phyloP scores from a whole-genome alignment of 2,113 vertebrate genomes.

The Beaufortia kweichowensis region DNA sequence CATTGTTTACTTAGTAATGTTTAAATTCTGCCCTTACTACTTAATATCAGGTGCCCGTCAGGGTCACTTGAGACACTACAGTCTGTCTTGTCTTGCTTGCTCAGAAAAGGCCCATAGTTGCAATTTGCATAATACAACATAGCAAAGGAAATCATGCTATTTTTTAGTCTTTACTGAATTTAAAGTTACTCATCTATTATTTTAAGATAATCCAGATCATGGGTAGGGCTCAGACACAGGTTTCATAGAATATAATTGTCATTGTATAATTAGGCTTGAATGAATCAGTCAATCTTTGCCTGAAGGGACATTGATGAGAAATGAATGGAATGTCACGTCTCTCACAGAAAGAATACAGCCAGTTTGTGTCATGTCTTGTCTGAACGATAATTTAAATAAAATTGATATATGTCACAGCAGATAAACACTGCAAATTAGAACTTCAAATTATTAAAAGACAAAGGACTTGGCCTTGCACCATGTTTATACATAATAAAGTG shows the following conservation, averaged over 20 bases:
- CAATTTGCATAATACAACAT: not conserved
- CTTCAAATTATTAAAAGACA: conserved; percentile 11
- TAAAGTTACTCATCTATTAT: conserved; percentile 8
- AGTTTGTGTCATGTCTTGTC: not conserved
- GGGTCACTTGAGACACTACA: conserved; percentile 43
- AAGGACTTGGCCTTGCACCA: conserved; percentile 3
- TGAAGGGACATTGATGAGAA: conserved; percentile 16
- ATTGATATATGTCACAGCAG: conserved; percentile 32
- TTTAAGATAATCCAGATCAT: not conserved
- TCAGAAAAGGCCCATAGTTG: too few relatives aligned
- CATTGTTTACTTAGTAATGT: conserved; percentile 56
- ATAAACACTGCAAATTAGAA: conserved; percentile 21
- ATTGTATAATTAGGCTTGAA: conserved; percentile 12
- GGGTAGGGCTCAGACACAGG: not conserved
- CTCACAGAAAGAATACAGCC: not conserved
- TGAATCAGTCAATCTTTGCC: not conserved
- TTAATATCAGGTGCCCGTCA: conserved; percentile 52
- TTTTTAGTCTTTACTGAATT: not conserved
- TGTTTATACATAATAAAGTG: not conserved
- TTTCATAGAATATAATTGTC: conserved; percentile 28
- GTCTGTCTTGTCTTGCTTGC: conserved; percentile 47
- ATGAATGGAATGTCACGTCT: conserved; percentile 24
- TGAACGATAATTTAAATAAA: conserved; percentile 7
- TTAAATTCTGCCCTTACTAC: conserved; percentile 57
- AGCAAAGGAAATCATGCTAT: not conserved